A percentile compares a stretch with the other conserved stretches of the same genome.
Evolutionary conservation across 2,113 vertebrate species (phyloP).

Genomic region (Hemicordylus capensis): DNA sequence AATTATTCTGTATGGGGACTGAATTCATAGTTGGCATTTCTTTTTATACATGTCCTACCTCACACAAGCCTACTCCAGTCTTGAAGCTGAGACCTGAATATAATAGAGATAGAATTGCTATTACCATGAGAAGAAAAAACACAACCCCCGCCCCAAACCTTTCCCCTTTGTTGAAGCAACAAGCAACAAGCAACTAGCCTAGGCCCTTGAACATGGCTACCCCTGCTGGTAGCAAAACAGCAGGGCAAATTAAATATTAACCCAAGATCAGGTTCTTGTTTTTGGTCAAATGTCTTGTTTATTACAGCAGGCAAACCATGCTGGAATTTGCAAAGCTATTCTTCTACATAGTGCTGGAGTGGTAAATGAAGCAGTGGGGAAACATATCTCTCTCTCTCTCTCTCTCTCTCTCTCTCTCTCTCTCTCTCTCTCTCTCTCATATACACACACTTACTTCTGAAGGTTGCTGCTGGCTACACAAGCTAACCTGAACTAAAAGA

Average conservation of each 20-base stretch:
- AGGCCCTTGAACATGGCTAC: no score
- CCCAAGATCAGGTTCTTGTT: neutral
- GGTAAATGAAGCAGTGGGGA: neutral
- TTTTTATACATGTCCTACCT: neutral
- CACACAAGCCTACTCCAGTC: neutral
- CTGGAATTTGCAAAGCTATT: neutral
- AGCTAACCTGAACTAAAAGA: neutral
- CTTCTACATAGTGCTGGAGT: neutral
- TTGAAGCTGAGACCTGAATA: neutral
- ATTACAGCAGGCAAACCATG: neutral
- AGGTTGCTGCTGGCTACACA: neutral
- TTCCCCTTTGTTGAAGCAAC: neutral
- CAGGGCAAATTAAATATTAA: neutral
- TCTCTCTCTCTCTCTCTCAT: neutral
- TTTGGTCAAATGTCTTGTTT: neutral
- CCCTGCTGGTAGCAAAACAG: neutral
- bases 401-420: no score
- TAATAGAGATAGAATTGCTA: neutral
- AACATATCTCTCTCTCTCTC: no score
- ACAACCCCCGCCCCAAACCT: neutral
- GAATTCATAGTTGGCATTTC: neutral
- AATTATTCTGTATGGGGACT: neutral
- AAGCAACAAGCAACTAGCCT: neutral
- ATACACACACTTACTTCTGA: neutral
- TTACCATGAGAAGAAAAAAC: neutral